A percentile compares a stretch with the other conserved stretches of the same genome.
Evolutionary conservation across 2,888 invertebrate genomes (phyloP).

Genomic region (Drosophila phalerata): DNA sequence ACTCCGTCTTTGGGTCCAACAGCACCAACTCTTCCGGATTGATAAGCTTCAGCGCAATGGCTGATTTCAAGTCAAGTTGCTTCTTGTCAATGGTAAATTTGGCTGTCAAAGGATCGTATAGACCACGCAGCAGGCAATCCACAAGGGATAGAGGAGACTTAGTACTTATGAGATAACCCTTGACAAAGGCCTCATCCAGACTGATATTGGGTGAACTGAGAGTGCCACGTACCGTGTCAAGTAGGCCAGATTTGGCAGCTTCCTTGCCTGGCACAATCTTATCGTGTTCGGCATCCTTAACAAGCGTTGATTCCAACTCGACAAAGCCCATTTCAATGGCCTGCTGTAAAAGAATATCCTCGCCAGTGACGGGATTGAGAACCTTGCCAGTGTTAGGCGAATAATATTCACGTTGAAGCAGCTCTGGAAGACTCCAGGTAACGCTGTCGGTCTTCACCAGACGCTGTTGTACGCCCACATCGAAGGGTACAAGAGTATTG

Average conservation of each 20-base stretch:
- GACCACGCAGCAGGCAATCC: slow-evolving; percentile 92
- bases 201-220: slow-evolving; percentile 90
- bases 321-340: slow-evolving; percentile 91
- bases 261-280: slow-evolving; percentile 89
- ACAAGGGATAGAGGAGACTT: slow-evolving; percentile 93
- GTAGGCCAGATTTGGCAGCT: slow-evolving; percentile 89
- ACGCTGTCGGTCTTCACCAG: slow-evolving; percentile 90
- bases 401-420: slow-evolving; percentile 92
- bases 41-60: slow-evolving; percentile 91
- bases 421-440: slow-evolving; percentile 90
- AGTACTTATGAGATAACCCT: slow-evolving; percentile 92
- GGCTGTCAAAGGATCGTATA: slow-evolving; percentile 91
- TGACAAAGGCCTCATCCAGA: slow-evolving; percentile 92
- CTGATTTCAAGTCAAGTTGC: slow-evolving; percentile 90
- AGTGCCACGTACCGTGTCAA: slow-evolving; percentile 90
- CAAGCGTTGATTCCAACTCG: slow-evolving; percentile 90
- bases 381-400: slow-evolving; percentile 90
- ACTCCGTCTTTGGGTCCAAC: slow-evolving; percentile 92
- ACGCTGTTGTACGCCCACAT: slow-evolving; percentile 89
- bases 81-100: slow-evolving; percentile 90
- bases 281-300: slow-evolving; percentile 91
- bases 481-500: slow-evolving; percentile 89
- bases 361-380: slow-evolving; percentile 91
- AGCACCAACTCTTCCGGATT: slow-evolving; percentile 92
- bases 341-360: slow-evolving; percentile 90